A percentile compares a stretch with the other conserved stretches of the same genome.
These are phyloP conservation scores for Dryobotodes eremita DNA, from an alignment of 2,888 invertebrate genomes.

Conservation along the genomic window DNA sequence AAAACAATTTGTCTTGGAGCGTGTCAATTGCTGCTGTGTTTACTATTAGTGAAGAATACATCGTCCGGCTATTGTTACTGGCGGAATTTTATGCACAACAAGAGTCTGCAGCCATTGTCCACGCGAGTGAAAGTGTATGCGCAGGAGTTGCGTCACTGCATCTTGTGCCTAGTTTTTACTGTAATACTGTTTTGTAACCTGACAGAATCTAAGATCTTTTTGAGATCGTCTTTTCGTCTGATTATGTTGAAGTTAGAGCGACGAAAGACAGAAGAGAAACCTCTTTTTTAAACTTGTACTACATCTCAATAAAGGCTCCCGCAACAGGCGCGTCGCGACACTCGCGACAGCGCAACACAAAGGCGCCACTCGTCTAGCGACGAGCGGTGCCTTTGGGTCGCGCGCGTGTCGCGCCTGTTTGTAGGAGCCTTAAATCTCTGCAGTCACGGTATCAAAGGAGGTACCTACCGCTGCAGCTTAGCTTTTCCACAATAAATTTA, in stretches of 20 bases:
- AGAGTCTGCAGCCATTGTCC: constrained; percentile 65
- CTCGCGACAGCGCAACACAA: too few relatives aligned
- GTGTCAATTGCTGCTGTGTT: constrained; percentile 51
- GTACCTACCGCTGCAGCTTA: too few relatives aligned
- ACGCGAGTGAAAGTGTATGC: constrained; percentile 60
- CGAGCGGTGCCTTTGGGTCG: too few relatives aligned
- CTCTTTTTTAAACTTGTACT: neutral
- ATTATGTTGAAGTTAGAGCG: neutral
- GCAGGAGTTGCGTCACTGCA: constrained; percentile 60
- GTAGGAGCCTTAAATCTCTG: too few relatives aligned
- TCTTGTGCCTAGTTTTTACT: constrained; percentile 55
- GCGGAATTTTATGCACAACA: constrained; percentile 67
- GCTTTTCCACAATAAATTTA: too few relatives aligned
- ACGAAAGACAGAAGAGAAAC: neutral
- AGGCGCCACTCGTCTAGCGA: too few relatives aligned
- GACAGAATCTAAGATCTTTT: constrained; percentile 22
- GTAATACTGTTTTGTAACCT: constrained; percentile 40
- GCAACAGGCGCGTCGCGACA: too few relatives aligned
- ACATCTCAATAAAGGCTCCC: too few relatives aligned
- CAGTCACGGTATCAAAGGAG: too few relatives aligned
- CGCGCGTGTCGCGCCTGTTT: too few relatives aligned
- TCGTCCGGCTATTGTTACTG: constrained; percentile 67
- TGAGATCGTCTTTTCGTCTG: neutral
- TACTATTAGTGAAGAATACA: constrained; percentile 54
- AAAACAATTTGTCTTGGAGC: constrained; percentile 55